A percentile compares a stretch with the other conserved stretches of the same genome.
These are phyloP conservation scores for Camelus dromedarius DNA, from an alignment of 2,113 vertebrate genomes.

Conservation along the genomic window DNA sequence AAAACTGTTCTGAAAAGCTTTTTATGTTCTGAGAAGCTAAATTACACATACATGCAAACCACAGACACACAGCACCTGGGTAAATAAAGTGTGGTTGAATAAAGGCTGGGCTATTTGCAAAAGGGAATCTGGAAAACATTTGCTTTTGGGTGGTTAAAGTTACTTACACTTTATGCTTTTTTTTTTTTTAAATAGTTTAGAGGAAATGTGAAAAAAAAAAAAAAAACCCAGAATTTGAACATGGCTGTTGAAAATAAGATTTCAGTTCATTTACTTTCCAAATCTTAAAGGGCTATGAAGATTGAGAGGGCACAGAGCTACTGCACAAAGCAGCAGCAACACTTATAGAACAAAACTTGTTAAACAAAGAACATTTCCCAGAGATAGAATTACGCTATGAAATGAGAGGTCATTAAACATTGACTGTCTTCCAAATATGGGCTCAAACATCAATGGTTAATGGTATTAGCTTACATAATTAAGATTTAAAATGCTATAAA, in stretches of 20 bases:
- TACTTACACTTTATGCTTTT: conserved; percentile 56
- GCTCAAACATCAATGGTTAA: background rate
- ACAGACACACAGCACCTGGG: conserved; percentile 86
- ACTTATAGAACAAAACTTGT: conserved; percentile 40
- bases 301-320: conserved; percentile 33
- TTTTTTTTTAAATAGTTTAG: background rate
- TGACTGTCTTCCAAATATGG: background rate
- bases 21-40: conserved; percentile 82
- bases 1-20: conserved; percentile 83
- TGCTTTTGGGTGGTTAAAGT: conserved; percentile 63
- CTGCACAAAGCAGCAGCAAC: background rate
- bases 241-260: conserved; percentile 67
- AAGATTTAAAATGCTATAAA: background rate
- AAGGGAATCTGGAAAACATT: conserved; percentile 84
- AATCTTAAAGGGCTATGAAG: background rate
- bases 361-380: conserved; percentile 24
- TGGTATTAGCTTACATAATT: background rate
- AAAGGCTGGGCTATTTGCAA: conserved; percentile 79
- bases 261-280: conserved; percentile 55
- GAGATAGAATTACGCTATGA: background rate
- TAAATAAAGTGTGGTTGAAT: conserved; percentile 84
- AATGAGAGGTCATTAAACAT: background rate
- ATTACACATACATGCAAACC: conserved; percentile 80
- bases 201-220: conserved; percentile 31
- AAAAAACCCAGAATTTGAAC: conserved; percentile 31